A percentile compares a stretch with the other conserved stretches of the same genome.
These are phyloP conservation scores for Rhabdomys dilectus DNA, from an alignment of 2,113 vertebrate genomes.

Conservation along the genomic window DNA sequence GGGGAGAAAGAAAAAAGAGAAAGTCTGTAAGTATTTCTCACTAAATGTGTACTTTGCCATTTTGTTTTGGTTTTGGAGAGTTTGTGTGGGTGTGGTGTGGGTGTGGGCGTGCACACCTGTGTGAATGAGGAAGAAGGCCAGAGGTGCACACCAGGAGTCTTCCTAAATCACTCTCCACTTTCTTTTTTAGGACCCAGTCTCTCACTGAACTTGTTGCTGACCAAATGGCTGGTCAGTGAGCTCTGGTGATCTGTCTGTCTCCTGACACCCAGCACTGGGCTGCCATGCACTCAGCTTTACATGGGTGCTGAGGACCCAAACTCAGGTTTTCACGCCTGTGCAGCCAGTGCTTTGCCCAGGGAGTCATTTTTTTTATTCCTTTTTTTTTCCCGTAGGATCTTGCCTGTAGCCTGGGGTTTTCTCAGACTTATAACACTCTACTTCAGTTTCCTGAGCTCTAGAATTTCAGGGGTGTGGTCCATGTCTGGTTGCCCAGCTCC, in stretches of 20 bases:
- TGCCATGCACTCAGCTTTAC: not conserved
- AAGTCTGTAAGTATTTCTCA: not conserved
- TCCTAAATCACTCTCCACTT: not conserved
- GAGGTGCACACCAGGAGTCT: too few relatives aligned
- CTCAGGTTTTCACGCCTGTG: too few relatives aligned
- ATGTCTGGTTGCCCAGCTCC: not conserved
- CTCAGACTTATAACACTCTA: not conserved
- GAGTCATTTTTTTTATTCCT: not conserved
- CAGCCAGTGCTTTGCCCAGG: not conserved
- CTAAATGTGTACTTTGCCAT: not conserved
- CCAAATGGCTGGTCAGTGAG: not conserved
- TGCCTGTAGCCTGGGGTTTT: too few relatives aligned
- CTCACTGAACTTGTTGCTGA: not conserved
- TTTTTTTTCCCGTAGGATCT: not conserved
- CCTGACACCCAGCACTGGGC: not conserved
- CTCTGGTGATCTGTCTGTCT: not conserved
- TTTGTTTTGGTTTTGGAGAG: not conserved
- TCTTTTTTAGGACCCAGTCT: not conserved
- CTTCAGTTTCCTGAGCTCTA: not conserved
- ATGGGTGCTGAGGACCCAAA: too few relatives aligned
- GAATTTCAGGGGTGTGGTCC: not conserved
- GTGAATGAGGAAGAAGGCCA: not conserved
- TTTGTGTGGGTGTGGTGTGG: not conserved
- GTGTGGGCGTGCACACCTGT: not conserved
- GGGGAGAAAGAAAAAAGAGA: not conserved